Conservation (phyloP, 2,113 vertebrate species). For the Engraulis encrasicolus region DNA sequence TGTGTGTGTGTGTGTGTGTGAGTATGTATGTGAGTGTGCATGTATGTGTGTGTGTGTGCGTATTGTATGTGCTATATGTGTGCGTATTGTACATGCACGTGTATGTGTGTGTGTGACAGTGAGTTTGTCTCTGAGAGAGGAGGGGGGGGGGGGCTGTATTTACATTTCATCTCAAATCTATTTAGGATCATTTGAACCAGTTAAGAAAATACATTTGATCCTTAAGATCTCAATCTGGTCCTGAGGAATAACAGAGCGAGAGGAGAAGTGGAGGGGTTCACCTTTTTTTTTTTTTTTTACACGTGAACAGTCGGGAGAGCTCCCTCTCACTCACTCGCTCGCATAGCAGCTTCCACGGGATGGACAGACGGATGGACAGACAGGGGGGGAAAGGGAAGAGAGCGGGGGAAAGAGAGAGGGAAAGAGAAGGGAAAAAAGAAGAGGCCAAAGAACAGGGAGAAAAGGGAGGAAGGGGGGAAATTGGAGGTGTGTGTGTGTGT, state of each 20-base stretch:
- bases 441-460: neutral
- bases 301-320: slow-evolving; percentile 25
- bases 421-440: neutral
- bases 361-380: slow-evolving; percentile 25
- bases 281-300: slow-evolving; percentile 55
- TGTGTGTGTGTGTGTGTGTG: neutral
- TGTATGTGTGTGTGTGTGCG: neutral
- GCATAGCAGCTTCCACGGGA: neutral
- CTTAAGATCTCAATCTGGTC: slow-evolving; percentile 61
- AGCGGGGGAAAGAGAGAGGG: slow-evolving; percentile 9
- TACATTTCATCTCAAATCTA: slow-evolving; percentile 62
- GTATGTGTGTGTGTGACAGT: neutral
- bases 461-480: neutral
- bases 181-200: slow-evolving; percentile 66
- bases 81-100: neutral
- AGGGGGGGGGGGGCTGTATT: slow-evolving; percentile 41
- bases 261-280: slow-evolving; percentile 32
- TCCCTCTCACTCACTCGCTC: too few species aligned
- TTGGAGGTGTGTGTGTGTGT: neutral
- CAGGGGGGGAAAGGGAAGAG: slow-evolving; percentile 34
- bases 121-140: neutral
- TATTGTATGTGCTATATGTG: slow-evolving; percentile 22
- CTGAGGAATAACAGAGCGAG: slow-evolving; percentile 54
- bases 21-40: neutral
- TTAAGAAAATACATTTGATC: slow-evolving; percentile 66